Evolutionary conservation across 1,140 invertebrate genomes (phyloP), one percentile per base, ranked within the genome.

Genomic region (Drosophila sucinea): DNA sequence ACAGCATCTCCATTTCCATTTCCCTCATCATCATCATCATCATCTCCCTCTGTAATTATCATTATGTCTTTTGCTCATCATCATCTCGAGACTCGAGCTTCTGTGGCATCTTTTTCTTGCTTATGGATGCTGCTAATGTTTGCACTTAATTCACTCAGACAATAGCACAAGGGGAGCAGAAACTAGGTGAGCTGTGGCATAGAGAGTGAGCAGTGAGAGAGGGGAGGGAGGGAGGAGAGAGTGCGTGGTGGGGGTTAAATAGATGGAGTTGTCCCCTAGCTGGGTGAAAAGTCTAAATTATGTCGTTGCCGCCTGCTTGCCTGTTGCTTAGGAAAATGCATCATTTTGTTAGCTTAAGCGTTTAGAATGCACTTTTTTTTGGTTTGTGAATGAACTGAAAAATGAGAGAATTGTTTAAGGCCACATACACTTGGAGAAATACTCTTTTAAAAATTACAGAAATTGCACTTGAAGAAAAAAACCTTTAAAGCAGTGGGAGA

Each of bases 121-220:
- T 51, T 80, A 89, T 87, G 84, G 89, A 72, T 67, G 62, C 77
- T 81, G 80, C 84, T 89, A 89, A 89, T 89, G 84, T 89, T 89
- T 89, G 84, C 84, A 89, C 84, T 89, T 89, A 89, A 89, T 89
- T 89, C 84, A 89, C 76, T 25, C 85, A 81, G 74, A 89, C 84
- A 89, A 89, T 89, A 71, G 77, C 47, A 32, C 54, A 55, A 58
- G 51, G 58, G 58, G 58, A 61, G 69, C 63, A 70, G 67, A 74
- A 67, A 71, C 65, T 60, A 56, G 72, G 62, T 54, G 66, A 60
- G 70, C 7, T 67, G 61, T 47, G 32, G 5, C 17, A 55, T 47
- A 23, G 54, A 44, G 56, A 51, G 29, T 17, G 17, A 4, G 3
- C 30, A 65, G 63, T 4, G 41, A 2, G 11, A 67, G 62, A 56